A percentile compares a stretch with the other conserved stretches of the same genome.
Conservation (phyloP, 2,888 invertebrate species). For the Plemyria rubiginata region DNA sequence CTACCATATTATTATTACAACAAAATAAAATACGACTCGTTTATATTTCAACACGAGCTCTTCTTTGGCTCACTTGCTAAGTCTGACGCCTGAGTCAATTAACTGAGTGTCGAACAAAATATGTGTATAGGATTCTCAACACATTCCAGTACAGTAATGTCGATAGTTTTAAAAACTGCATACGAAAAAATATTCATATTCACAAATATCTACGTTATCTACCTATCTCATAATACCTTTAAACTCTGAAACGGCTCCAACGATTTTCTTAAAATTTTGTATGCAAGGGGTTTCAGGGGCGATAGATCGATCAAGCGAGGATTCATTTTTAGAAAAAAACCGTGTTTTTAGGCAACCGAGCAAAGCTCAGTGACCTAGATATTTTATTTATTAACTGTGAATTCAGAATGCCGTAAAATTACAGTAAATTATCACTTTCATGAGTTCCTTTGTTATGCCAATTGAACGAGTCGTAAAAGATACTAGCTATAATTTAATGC, state of each 20-base stretch:
- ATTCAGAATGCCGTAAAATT: conserved; percentile 1
- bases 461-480: conserved; percentile 31
- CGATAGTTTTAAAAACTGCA: neutral
- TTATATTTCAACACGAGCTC: conserved; percentile 19
- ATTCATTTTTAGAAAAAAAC: too few relatives aligned
- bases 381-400: neutral
- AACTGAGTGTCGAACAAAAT: conserved; percentile 9
- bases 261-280: too few relatives aligned
- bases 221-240: too few relatives aligned
- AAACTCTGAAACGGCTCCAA: too few relatives aligned
- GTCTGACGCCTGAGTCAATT: too few relatives aligned
- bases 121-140: neutral
- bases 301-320: too few relatives aligned
- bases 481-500: conserved; percentile 26
- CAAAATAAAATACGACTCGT: conserved; percentile 8
- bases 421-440: conserved; percentile 1
- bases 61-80: neutral
- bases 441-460: conserved; percentile 16
- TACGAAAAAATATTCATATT: too few relatives aligned
- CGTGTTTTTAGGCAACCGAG: too few relatives aligned
- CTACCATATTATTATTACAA: conserved; percentile 1
- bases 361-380: too few relatives aligned
- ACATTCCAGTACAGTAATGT: neutral
- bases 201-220: too few relatives aligned
- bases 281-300: too few relatives aligned